phyloP scores from a whole-genome alignment of 1,140 invertebrate species.

The Coboldia fuscipes region DNA sequence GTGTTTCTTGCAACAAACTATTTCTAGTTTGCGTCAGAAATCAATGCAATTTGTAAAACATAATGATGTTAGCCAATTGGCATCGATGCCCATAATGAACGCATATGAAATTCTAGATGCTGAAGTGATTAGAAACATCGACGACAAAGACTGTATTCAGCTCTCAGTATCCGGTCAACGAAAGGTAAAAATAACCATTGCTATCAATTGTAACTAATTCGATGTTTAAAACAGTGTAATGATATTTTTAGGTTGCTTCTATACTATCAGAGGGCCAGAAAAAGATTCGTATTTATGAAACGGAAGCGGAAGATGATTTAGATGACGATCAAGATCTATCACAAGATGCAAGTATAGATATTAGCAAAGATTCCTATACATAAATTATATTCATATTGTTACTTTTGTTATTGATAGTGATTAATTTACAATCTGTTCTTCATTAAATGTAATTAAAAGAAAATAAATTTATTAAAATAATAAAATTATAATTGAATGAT shows the following conservation, averaged over 20 bases:
- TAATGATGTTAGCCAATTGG: constrained; percentile 23
- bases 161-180: constrained; percentile 71
- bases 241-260: constrained; percentile 29
- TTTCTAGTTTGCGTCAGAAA: constrained; percentile 23
- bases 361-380: constrained; percentile 20
- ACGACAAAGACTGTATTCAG: constrained; percentile 45
- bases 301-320: constrained; percentile 80
- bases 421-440: too few species aligned
- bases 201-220: neutral
- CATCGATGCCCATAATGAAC: constrained; percentile 25
- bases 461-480: too few species aligned
- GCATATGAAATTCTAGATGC: constrained; percentile 24
- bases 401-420: too few species aligned
- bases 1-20: constrained; percentile 40
- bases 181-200: constrained; percentile 33
- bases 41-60: constrained; percentile 15
- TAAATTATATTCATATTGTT: too few species aligned
- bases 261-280: constrained; percentile 56
- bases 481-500: constrained; percentile 1
- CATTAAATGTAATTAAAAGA: too few species aligned
- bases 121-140: constrained; percentile 33
- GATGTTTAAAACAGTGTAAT: neutral
- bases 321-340: constrained; percentile 51
- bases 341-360: constrained; percentile 18
- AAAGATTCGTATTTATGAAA: constrained; percentile 72